phyloP scores from a whole-genome alignment of 2,113 vertebrate genomes.

The Ceuthmochares aereus region DNA sequence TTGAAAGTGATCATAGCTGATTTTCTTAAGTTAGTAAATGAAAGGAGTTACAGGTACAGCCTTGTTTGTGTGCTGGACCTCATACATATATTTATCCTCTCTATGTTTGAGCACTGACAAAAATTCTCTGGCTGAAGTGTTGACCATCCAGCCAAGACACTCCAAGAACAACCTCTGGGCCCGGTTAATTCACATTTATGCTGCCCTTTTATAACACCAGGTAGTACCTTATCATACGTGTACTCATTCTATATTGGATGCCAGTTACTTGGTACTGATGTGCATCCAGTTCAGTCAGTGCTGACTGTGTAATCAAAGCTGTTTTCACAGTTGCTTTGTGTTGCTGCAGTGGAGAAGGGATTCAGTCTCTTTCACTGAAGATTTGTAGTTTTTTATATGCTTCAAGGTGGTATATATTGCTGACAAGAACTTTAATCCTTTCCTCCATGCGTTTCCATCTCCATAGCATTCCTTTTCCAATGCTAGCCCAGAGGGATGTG shows the following conservation, averaged over 20 bases:
- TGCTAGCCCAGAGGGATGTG: not conserved
- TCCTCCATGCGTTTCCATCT: not conserved
- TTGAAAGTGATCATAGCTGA: no score
- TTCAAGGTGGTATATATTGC: not conserved
- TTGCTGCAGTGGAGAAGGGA: not conserved
- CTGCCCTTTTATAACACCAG: not conserved
- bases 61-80: no score
- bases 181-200: not conserved
- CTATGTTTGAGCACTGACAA: not conserved
- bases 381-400: not conserved
- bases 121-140: not conserved
- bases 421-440: not conserved
- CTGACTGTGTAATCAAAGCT: not conserved
- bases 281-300: not conserved
- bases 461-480: not conserved
- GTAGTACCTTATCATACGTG: not conserved
- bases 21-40: no score
- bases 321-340: not conserved
- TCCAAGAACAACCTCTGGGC: not conserved
- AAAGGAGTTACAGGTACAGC: no score
- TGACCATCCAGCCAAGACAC: not conserved
- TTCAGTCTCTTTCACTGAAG: not conserved
- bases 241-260: not conserved
- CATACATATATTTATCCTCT: no score
- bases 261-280: not conserved